Evolutionary conservation across 92 coral and sea anemone genomes (phyloP), one percentile per base, ranked within the genome.

Genomic region (Phenganax stokvisi): DNA sequence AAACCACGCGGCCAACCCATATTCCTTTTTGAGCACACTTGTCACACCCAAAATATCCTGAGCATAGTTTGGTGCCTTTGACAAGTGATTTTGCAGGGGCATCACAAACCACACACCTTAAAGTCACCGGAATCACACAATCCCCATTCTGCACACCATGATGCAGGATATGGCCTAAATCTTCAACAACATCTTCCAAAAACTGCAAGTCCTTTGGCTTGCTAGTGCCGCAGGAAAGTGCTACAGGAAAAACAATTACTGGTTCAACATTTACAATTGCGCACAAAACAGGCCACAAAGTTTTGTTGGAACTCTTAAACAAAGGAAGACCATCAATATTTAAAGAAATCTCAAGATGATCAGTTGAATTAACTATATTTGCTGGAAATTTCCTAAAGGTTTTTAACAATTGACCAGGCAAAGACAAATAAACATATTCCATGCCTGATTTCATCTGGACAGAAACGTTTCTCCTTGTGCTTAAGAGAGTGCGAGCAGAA

Each of bases 1-100:
- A 74, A 25, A 74, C 37, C 51, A 25, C 2, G 31, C 76, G 31
- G n/a, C 76, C 76, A 71, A 9, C 56, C 76, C 76, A 71, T 25
- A 30, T 37, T 54, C 76, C 76, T 71, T 59, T 59, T 59, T 59
- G 65, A 5, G 65, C 65, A 15, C 65, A 59, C 65, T 59, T 59
- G 65, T 59, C 37, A n/a, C 71, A 65, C 5, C 71, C 71, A 65
- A 65, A 65, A 15, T 65, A 65, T 11, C 71, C 71, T 10, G 71
- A 65, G 71, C 71, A 65, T 17, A 65, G 16, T 28, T 65, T 65
- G 71, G 71, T 65, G 29, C 20, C 79, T 74, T 74, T 74, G 29
- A 74, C 79, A 74, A 55, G 37, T 51, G 79, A 25, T 74, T 37
- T 74, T 51, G 79, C 79, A 8, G 79, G 79, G 59, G 79, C 79